These are phyloP conservation scores for Theristicus caerulescens DNA, from an alignment of 2,113 vertebrate genomes.

Conservation along the genomic window DNA sequence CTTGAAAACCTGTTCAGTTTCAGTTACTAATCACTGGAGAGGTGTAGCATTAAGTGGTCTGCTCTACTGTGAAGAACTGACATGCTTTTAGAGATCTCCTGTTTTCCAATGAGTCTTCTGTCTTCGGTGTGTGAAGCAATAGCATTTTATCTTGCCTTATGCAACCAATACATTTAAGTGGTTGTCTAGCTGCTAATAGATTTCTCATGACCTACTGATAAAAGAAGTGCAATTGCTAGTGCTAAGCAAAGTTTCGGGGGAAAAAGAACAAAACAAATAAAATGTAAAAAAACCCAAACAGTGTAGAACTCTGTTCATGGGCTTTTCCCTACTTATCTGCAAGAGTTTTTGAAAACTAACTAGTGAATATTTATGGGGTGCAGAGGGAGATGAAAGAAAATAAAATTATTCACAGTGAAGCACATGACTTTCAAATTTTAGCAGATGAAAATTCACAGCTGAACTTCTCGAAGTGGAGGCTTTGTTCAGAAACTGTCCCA, in stretches of 20 bases:
- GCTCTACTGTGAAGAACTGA: background rate
- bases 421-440: slow-evolving; percentile 28
- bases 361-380: slow-evolving; percentile 33
- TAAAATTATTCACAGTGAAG: slow-evolving; percentile 41
- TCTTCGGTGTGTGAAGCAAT: background rate
- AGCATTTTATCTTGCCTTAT: background rate
- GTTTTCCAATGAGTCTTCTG: background rate
- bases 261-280: background rate
- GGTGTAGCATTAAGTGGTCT: background rate
- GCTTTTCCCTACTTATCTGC: background rate
- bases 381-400: slow-evolving; percentile 9
- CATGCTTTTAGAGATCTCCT: background rate
- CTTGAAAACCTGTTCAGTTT: background rate
- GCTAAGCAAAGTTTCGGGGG: background rate
- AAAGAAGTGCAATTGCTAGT: background rate
- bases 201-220: background rate
- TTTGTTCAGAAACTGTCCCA: background rate
- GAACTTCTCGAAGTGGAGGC: background rate
- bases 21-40: background rate
- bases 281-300: background rate
- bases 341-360: background rate
- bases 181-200: background rate
- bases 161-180: background rate
- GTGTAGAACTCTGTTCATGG: background rate
- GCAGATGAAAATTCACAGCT: slow-evolving; percentile 30